phyloP scores from a whole-genome alignment of 2,888 invertebrate genomes.

The Phortica okadai region DNA sequence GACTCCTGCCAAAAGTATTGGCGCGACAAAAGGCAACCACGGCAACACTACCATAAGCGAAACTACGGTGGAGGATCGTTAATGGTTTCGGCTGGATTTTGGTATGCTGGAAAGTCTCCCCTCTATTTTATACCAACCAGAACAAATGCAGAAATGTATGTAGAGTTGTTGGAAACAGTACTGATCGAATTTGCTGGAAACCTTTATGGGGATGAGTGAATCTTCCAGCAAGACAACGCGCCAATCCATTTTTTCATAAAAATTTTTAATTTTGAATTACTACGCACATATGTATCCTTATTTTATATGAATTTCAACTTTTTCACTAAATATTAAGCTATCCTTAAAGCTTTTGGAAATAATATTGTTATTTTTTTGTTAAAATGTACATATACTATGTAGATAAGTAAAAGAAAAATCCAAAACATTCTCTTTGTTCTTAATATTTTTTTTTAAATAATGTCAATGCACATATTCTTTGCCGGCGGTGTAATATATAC shows the following conservation, averaged over 20 bases:
- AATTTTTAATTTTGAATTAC: too few relatives aligned
- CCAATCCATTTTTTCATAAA: too few relatives aligned
- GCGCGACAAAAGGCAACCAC: not conserved
- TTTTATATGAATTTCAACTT: too few relatives aligned
- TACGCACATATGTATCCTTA: too few relatives aligned
- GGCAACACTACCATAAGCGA: constrained; percentile 20
- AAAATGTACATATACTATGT: too few relatives aligned
- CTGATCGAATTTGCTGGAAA: constrained; percentile 7
- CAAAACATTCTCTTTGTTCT: not conserved
- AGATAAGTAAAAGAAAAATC: too few relatives aligned
- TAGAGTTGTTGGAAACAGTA: not conserved
- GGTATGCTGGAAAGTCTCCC: constrained; percentile 9
- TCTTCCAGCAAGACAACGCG: constrained; percentile 8
- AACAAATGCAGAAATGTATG: not conserved
- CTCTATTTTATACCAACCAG: constrained; percentile 12
- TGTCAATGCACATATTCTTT: not conserved
- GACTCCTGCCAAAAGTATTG: constrained; percentile 20
- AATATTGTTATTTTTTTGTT: too few relatives aligned
- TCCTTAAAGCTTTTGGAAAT: too few relatives aligned
- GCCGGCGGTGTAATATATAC: not conserved
- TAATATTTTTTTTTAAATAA: not conserved
- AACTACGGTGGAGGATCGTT: constrained; percentile 29
- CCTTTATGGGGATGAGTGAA: not conserved
- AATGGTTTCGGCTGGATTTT: constrained; percentile 5
- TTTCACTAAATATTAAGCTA: too few relatives aligned